phyloP scores from a whole-genome alignment of 1,140 invertebrate species.

The Aethina tumida region DNA sequence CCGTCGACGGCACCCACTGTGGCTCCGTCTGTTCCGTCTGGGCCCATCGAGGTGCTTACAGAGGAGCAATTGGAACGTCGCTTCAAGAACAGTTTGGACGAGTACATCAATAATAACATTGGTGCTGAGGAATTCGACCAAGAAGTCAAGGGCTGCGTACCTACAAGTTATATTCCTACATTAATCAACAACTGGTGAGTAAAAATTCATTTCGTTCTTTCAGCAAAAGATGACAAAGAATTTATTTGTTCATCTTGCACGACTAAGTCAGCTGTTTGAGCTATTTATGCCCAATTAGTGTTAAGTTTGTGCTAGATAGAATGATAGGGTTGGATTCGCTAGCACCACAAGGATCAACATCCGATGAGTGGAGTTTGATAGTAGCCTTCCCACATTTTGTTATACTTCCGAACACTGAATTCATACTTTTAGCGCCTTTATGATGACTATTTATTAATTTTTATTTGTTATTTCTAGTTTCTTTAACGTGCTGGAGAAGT shows the following conservation, averaged over 20 bases:
- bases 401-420: not conserved
- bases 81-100: slow-evolving; percentile 28
- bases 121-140: slow-evolving; percentile 21
- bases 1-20: slow-evolving; percentile 2
- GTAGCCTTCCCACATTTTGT: slow-evolving; percentile 18
- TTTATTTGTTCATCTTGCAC: slow-evolving; percentile 4
- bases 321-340: slow-evolving; percentile 19
- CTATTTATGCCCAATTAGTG: slow-evolving; percentile 2
- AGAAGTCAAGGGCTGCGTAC: slow-evolving; percentile 23
- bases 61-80: slow-evolving; percentile 29
- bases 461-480: slow-evolving; percentile 22
- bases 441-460: not conserved
- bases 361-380: slow-evolving; percentile 23
- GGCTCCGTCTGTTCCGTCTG: slow-evolving; percentile 1
- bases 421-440: not conserved
- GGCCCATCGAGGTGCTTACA: slow-evolving; percentile 11
- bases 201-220: slow-evolving; percentile 5
- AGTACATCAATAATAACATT: slow-evolving; percentile 26
- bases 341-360: slow-evolving; percentile 16
- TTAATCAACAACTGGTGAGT: slow-evolving; percentile 26
- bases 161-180: slow-evolving; percentile 13
- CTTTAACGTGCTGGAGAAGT: slow-evolving; percentile 31
- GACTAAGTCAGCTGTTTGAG: slow-evolving; percentile 7
- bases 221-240: not conserved
- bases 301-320: slow-evolving; percentile 18